phyloP scores from a whole-genome alignment of 2,888 invertebrate genomes.

The Allygus modestus region DNA sequence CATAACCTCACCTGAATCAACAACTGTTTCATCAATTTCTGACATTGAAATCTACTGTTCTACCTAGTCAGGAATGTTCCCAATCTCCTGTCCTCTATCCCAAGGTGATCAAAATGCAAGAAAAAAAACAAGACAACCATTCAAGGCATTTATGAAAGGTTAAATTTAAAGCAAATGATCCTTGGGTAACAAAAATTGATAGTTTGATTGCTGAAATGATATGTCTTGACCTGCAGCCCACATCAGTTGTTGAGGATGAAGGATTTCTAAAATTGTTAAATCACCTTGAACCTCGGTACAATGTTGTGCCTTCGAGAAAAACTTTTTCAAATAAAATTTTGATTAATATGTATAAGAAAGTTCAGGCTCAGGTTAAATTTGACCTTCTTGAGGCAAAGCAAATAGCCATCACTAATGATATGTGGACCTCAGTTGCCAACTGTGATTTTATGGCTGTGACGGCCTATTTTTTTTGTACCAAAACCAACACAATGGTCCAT shows the following conservation, averaged over 20 bases:
- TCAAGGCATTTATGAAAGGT: too few relatives aligned
- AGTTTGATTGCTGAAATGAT: slow-evolving; percentile 9
- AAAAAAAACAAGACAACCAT: too few relatives aligned
- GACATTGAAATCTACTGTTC: too few relatives aligned
- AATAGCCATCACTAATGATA: not conserved
- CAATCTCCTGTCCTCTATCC: too few relatives aligned
- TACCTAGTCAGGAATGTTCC: too few relatives aligned
- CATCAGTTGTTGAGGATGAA: not conserved
- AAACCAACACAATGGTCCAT: not conserved
- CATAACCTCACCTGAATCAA: too few relatives aligned
- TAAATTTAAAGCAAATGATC: too few relatives aligned
- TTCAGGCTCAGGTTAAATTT: too few relatives aligned
- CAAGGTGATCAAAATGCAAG: too few relatives aligned
- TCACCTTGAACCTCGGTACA: slow-evolving; percentile 18
- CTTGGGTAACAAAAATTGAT: too few relatives aligned
- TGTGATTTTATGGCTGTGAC: slow-evolving; percentile 50
- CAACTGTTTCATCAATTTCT: too few relatives aligned
- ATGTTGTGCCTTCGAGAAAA: not conserved
- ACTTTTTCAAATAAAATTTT: slow-evolving; percentile 3
- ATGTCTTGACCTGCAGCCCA: not conserved
- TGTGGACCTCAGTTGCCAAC: slow-evolving; percentile 34
- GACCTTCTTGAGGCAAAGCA: too few relatives aligned
- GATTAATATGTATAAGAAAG: slow-evolving; percentile 4
- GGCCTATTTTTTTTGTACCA: not conserved
- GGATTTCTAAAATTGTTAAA: not conserved